Evolutionary conservation across 1,140 invertebrate genomes (phyloP).

Genomic region (Drosophila guanche): DNA sequence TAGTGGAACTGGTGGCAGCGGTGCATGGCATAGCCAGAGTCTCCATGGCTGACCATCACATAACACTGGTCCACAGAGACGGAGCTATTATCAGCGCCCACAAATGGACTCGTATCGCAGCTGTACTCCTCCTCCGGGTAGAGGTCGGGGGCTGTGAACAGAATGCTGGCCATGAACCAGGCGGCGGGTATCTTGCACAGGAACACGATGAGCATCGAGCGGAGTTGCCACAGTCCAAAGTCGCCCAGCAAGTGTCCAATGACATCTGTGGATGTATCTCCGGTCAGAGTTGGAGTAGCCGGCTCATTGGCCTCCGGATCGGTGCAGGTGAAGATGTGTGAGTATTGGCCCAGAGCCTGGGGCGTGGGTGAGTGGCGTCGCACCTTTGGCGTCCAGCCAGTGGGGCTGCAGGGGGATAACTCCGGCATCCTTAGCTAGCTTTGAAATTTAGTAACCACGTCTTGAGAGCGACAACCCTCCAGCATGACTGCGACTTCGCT

Average conservation of each 20-base stretch:
- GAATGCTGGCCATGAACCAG: conserved; percentile 84
- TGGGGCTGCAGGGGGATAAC: not conserved
- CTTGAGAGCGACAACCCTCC: conserved; percentile 45
- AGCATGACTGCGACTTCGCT: conserved; percentile 71
- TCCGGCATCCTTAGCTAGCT: conserved; percentile 26
- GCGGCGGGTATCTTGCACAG: conserved; percentile 83
- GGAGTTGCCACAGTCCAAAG: conserved; percentile 83
- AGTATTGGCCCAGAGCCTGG: conserved; percentile 16
- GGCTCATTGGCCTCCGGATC: conserved; percentile 21
- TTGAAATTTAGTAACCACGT: conserved; percentile 59
- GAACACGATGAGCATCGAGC: conserved; percentile 78
- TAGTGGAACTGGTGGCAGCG: conserved; percentile 68
- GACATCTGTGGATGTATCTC: conserved; percentile 47
- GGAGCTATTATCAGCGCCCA: conserved; percentile 31
- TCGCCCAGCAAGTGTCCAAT: conserved; percentile 70
- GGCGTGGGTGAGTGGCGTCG: conserved; percentile 40
- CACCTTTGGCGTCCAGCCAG: conserved; percentile 18
- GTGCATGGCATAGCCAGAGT: conserved; percentile 53
- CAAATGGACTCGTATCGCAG: conserved; percentile 52
- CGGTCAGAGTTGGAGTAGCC: not conserved
- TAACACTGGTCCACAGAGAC: conserved; percentile 69
- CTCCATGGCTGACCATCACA: conserved; percentile 53
- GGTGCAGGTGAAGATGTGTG: conserved; percentile 20
- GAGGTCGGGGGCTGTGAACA: conserved; percentile 78
- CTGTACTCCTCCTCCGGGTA: conserved; percentile 64